phyloP scores from a whole-genome alignment of 2,113 vertebrate genomes.

The Xenopus borealis region DNA sequence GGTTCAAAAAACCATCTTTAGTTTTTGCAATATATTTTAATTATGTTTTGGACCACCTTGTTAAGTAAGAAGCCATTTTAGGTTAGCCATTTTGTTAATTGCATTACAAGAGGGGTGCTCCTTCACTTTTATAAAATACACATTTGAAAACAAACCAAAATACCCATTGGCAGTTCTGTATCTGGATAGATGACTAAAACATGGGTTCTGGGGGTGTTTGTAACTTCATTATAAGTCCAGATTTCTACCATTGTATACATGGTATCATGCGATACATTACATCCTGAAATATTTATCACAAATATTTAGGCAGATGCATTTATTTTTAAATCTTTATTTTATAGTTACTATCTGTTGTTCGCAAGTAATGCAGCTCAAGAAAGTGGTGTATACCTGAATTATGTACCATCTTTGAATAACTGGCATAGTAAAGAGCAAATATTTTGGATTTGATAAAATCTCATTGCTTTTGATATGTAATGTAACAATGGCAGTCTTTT shows the following conservation, averaged over 20 bases:
- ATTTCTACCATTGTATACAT: not conserved
- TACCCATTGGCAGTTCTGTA: not conserved
- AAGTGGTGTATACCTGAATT: not conserved
- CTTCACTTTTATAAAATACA: too few relatives aligned
- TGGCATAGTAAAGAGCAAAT: slow-evolving; percentile 13
- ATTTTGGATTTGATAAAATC: slow-evolving; percentile 2
- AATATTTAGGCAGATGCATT: not conserved
- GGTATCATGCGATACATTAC: not conserved
- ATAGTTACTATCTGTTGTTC: slow-evolving; percentile 1
- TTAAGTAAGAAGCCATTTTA: too few relatives aligned
- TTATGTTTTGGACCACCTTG: too few relatives aligned
- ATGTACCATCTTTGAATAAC: not conserved
- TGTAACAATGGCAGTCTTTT: not conserved
- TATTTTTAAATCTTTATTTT: not conserved
- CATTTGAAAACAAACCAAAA: not conserved
- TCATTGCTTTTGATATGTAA: slow-evolving; percentile 9
- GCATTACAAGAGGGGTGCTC: too few relatives aligned
- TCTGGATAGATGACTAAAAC: not conserved
- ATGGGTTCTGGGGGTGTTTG: not conserved
- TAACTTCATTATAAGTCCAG: not conserved
- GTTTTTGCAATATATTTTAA: too few relatives aligned
- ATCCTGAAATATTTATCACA: not conserved
- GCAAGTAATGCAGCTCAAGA: slow-evolving; percentile 1
- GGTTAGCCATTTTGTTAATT: too few relatives aligned
- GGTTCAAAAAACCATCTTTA: too few relatives aligned